Conservation (phyloP, 2,113 vertebrate genomes). For the Hippocampus mohnikei region DNA sequence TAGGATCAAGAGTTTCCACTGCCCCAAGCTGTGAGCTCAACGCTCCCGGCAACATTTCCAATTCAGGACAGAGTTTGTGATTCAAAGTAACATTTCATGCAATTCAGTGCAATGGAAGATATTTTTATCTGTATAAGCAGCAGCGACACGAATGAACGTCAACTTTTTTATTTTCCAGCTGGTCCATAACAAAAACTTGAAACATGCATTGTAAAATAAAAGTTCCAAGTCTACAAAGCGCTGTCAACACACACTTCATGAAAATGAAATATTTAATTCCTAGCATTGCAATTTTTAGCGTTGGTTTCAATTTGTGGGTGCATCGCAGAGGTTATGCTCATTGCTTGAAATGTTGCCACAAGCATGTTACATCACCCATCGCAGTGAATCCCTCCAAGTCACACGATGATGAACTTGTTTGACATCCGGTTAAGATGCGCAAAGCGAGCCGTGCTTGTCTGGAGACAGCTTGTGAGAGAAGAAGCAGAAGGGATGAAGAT, state of each 20-base stretch:
- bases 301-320: neutral
- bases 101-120: neutral
- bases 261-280: neutral
- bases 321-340: neutral
- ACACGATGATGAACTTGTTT: constrained; percentile 4
- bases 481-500: constrained; percentile 1
- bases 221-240: neutral
- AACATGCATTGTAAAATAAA: too few relatives aligned
- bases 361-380: neutral
- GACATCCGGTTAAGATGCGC: neutral
- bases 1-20: constrained; percentile 31
- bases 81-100: constrained; percentile 12
- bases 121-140: constrained; percentile 6
- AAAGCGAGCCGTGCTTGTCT: neutral
- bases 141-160: neutral
- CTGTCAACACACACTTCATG: neutral
- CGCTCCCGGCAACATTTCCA: constrained; percentile 40
- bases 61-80: constrained; percentile 34
- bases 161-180: neutral
- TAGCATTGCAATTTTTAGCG: neutral
- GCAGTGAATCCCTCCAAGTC: neutral
- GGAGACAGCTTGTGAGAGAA: neutral
- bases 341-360: neutral
- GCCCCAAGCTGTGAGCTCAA: constrained; percentile 41
- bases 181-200: neutral